These are phyloP conservation scores for Decapterus maruadsi DNA, from an alignment of 2,797 vertebrate species.

Conservation along the genomic window DNA sequence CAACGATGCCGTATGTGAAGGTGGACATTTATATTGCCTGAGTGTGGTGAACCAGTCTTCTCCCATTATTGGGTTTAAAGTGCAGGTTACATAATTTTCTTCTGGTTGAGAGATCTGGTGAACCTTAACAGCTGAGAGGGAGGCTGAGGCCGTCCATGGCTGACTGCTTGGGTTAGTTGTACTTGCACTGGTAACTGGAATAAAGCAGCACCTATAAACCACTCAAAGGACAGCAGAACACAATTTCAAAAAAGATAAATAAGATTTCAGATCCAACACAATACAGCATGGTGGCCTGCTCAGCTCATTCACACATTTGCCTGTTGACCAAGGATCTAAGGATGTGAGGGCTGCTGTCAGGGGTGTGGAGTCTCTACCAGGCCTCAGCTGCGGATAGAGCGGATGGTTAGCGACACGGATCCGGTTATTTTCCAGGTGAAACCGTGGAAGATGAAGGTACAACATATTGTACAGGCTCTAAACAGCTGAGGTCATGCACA, in stretches of 20 bases:
- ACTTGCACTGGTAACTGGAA: conserved; percentile 2
- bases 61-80: conserved; percentile 22
- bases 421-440: conserved; percentile 1
- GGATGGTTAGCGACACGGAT: neutral
- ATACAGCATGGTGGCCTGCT: too few species aligned
- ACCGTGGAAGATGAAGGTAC: neutral
- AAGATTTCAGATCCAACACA: neutral
- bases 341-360: neutral
- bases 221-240: neutral
- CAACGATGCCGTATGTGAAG: conserved; percentile 25
- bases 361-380: neutral
- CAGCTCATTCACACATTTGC: neutral
- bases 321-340: neutral
- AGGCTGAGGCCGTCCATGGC: neutral
- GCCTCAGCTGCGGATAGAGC: conserved; percentile 6
- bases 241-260: conserved; percentile 2
- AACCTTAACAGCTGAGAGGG: neutral
- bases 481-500: neutral
- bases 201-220: neutral
- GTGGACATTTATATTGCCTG: conserved; percentile 22
- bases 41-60: neutral
- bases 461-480: too few species aligned
- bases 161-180: neutral
- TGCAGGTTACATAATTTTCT: neutral
- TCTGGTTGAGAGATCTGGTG: neutral